Evolutionary conservation across 1,140 invertebrate genomes (phyloP), one percentile per base, ranked within the genome.

Genomic region (Schlechtendalia chinensis): DNA sequence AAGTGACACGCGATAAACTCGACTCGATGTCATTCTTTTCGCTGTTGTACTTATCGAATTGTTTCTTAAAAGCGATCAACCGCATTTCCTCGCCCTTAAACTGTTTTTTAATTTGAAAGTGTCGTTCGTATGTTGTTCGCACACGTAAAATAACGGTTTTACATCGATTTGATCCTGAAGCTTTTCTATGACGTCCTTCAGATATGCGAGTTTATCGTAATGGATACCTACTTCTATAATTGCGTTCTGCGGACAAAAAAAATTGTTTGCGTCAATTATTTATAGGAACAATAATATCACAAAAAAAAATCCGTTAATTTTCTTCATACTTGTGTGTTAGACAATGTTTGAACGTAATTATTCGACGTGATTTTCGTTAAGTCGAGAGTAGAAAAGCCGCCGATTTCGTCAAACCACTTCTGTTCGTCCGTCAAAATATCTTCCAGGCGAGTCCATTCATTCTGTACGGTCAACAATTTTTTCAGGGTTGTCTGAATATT

Each of bases 91-190:
- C 29, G 4, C n/a, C 14, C 10, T 61, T 6, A 79, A 79, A 29
- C 47, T 79, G 1, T 79, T 79, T 14, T 50, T 79, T 1, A 79
- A 53, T 27, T 47, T 61, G 17, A 79, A 79, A 2, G 39, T 47
- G 12, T 79, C 56, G 45, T 63, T 79, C 0, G 39, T 50, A 19
- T 50, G 58, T 27, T 61, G 56, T 19, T 61, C 75, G 22, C 39
- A 47, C 1, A 50, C 1, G 17, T 63, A 27, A 22, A 61, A 61
- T 50, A 79, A n/a, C 2, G 75, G 75, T 24, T 79, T 61, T 1
- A 79, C 39, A 45, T 61, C 39, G 17, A 59, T 79, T 45, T 79
- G 75, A 59, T 79, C 22, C 12, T 79, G 58, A 16, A 79, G n/a
- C 29, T 77, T 59, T 45, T 50, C 56, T 27, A 79, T 79, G 4